A percentile compares a stretch with the other conserved stretches of the same genome.
phyloP scores from a whole-genome alignment of 2,797 vertebrate species.

The Amniataba percoides region DNA sequence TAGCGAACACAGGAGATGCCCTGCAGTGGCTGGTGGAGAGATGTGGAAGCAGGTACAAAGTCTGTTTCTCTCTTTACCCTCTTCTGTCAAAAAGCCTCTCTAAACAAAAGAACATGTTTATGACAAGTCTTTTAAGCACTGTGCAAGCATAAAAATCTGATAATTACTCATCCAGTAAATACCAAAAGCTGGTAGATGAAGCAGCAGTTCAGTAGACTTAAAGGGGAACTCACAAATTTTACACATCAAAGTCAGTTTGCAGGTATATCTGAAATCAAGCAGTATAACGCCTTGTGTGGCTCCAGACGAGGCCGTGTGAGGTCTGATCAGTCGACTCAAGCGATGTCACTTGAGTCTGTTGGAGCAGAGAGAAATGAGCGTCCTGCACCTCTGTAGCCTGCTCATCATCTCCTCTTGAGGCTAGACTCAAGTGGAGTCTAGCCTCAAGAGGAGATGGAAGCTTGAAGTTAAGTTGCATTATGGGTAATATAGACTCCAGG shows the following conservation, averaged over 20 bases:
- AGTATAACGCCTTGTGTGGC: background rate
- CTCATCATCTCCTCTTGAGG: background rate
- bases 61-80: background rate
- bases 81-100: background rate
- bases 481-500: background rate
- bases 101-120: background rate
- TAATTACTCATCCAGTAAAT: background rate
- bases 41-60: conserved; percentile 82
- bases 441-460: too few relatives aligned
- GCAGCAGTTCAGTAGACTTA: background rate
- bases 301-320: background rate
- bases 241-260: background rate
- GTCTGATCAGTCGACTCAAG: background rate
- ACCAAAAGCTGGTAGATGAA: background rate
- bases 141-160: background rate
- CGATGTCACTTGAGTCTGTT: background rate
- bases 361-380: background rate
- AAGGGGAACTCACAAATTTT: background rate
- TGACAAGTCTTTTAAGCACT: background rate
- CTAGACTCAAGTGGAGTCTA: too few relatives aligned
- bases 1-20: conserved; percentile 82
- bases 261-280: background rate
- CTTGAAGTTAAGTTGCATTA: background rate
- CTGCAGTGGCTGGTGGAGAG: conserved; percentile 86
- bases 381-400: background rate